These are phyloP conservation scores for Therioaphis trifolii DNA, from an alignment of 2,888 invertebrate genomes.

Conservation along the genomic window DNA sequence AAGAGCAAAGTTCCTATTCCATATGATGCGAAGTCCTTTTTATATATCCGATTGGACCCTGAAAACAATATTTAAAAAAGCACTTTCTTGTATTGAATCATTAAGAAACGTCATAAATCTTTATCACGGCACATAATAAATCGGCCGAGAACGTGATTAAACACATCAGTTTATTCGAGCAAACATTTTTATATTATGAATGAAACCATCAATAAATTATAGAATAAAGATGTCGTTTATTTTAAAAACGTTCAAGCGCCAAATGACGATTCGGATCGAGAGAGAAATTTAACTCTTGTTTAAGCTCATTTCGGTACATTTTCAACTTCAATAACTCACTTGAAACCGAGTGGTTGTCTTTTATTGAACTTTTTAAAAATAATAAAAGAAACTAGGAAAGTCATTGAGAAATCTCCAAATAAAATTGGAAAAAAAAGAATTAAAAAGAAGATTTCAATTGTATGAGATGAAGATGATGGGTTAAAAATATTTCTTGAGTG, in stretches of 20 bases:
- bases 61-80: too few relatives aligned
- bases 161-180: too few relatives aligned
- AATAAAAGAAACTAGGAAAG: background rate
- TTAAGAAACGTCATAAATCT: too few relatives aligned
- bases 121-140: too few relatives aligned
- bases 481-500: background rate
- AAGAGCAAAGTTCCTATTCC: too few relatives aligned
- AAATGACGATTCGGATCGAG: background rate
- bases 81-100: too few relatives aligned
- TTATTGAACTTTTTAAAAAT: background rate
- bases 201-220: too few relatives aligned
- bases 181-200: too few relatives aligned
- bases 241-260: background rate
- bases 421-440: background rate
- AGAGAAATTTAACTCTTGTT: background rate
- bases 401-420: background rate
- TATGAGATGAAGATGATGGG: background rate
- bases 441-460: background rate
- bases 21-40: too few relatives aligned
- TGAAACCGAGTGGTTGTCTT: background rate
- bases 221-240: too few relatives aligned
- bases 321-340: background rate
- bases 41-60: too few relatives aligned
- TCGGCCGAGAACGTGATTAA: too few relatives aligned
- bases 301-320: background rate